phyloP scores from a whole-genome alignment of 2,888 invertebrate genomes.

The Aphidius colemani region DNA sequence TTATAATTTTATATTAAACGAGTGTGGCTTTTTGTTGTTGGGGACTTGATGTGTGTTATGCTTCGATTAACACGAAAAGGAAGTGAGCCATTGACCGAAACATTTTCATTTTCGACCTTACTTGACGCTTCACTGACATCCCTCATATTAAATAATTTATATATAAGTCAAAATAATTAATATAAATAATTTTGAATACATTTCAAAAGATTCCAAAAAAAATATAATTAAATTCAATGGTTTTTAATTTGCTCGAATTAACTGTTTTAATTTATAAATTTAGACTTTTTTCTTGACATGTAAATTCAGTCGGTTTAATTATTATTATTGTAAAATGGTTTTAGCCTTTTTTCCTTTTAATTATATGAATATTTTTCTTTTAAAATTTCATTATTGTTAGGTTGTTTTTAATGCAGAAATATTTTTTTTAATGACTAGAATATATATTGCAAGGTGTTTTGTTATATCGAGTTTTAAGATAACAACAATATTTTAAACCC shows the following conservation, averaged over 20 bases:
- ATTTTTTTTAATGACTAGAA: background rate
- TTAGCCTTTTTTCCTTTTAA: too few relatives aligned
- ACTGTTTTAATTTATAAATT: background rate
- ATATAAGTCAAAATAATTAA: too few relatives aligned
- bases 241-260: too few relatives aligned
- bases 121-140: constrained; percentile 20
- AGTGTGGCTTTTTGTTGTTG: too few relatives aligned
- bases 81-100: constrained; percentile 32
- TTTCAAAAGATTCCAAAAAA: background rate
- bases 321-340: too few relatives aligned
- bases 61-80: constrained; percentile 30
- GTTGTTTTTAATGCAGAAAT: constrained; percentile 1
- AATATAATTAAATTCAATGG: too few relatives aligned
- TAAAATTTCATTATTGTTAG: background rate
- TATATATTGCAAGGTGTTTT: background rate
- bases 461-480: too few relatives aligned
- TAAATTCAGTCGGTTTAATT: too few relatives aligned
- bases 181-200: background rate
- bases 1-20: too few relatives aligned
- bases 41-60: constrained; percentile 25
- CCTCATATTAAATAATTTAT: background rate
- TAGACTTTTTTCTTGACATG: background rate
- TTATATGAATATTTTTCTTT: too few relatives aligned
- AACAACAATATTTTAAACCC: too few relatives aligned
- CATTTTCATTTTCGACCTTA: constrained; percentile 29